A percentile compares a stretch with the other conserved stretches of the same genome.
phyloP scores from a whole-genome alignment of 64 coral and sea anemone genomes.

The Actinia equina region DNA sequence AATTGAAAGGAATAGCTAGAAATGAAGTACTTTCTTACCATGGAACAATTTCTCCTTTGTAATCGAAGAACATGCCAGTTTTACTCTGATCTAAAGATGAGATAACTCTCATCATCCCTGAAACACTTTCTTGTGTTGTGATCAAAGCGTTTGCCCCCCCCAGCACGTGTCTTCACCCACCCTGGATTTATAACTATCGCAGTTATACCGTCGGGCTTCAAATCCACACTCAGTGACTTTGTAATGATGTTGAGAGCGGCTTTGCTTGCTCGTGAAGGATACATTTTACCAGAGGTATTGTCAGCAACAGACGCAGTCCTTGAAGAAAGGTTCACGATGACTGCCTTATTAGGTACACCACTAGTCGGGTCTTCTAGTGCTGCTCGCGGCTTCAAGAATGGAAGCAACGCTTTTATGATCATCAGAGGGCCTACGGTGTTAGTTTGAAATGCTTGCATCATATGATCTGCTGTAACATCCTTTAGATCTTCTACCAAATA shows the following conservation, averaged over 20 bases:
- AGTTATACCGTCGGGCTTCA: constrained; percentile 6
- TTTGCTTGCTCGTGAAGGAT: constrained; percentile 22
- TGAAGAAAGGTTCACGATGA: too few relatives aligned
- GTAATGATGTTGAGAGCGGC: constrained; percentile 43
- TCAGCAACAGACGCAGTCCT: too few relatives aligned
- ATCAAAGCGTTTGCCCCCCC: too few relatives aligned
- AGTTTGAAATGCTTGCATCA: constrained; percentile 26
- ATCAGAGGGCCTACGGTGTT: constrained; percentile 46
- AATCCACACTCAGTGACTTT: constrained; percentile 27
- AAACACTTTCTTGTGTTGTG: constrained; percentile 10
- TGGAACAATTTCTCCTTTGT: constrained; percentile 22
- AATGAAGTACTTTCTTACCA: constrained; percentile 20
- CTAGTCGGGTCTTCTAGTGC: constrained; percentile 6
- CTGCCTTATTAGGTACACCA: too few relatives aligned
- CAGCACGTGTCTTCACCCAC: too few relatives aligned
- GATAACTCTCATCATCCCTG: constrained; percentile 41
- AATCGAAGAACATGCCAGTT: constrained; percentile 24
- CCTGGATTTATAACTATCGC: constrained; percentile 17
- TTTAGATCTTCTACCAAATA: too few relatives aligned
- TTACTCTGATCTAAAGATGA: constrained; percentile 37
- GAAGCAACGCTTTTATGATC: constrained; percentile 20
- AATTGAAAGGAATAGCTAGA: too few relatives aligned
- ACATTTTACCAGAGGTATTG: too few relatives aligned
- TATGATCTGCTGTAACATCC: constrained; percentile 2
- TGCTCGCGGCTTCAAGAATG: not conserved